Base-by-base conservation (phyloP, 2,113 vertebrate genomes). In the Serilophus lunatus region DNA sequence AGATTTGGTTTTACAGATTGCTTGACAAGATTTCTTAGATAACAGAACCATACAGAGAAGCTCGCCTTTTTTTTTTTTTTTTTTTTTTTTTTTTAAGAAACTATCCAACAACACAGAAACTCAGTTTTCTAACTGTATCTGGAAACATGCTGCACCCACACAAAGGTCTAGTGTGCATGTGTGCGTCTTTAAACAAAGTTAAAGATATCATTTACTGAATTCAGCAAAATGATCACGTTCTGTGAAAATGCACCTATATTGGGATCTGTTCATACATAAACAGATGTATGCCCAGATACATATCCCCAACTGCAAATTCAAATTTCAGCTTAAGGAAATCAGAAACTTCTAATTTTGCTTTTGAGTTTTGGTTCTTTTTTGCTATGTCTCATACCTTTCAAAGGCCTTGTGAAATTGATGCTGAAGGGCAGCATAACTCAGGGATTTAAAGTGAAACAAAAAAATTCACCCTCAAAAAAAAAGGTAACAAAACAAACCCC, bases 1-100 rank as follows among this genome's bases (percentile, higher is more conserved):
- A 97, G 83, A 85, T 96, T 96, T 96, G 98, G 96, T 97, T 97
- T 65, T 76, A 97, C 97, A 97, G 95, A 96, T 61, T 88, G 93
- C 54, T 93, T 84, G 93, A 97, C 70, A 63, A 96, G 85, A 83
- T 83, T 92, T 87, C 81, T 81, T 86, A 93, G 85, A 82, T 96
- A 96, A 96, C 51, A 8, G 50, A 96, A 94, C 83, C 92, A 95
- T 71, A 76, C 45, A 95, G 92, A 97, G 94, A 95, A 96, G 86
- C 38, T 64, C 75, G 61, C 38, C 84, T 82, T 59, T 65, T 64
- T 90, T 40, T 78, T 66, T 47, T 16, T 14, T 22, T 61, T 28
- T n/a, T 61, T 59, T 65, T 63, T 35, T 60, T 40, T 33, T 59
- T 76, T 83, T 15, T 28, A 82, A 74, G 50, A 95, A 94, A 96